Percentiles rank a stretch among this genome's conserved stretches.
Conservation (phyloP, 2,888 invertebrate species). For the Hymenopus coronatus region DNA sequence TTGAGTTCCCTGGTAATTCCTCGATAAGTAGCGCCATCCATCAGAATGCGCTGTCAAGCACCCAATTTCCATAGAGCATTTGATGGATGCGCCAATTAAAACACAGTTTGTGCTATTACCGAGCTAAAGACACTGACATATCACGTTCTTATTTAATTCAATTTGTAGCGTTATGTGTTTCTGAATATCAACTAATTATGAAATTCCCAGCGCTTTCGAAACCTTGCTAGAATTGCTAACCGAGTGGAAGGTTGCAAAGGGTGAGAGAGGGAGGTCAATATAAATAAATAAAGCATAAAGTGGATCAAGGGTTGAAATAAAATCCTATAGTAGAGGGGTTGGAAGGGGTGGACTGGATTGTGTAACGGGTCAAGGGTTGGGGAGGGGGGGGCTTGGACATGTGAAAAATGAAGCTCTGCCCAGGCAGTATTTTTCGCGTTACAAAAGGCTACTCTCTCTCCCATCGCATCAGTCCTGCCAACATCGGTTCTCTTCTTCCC, state of each 20-base stretch:
- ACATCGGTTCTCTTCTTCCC: background rate
- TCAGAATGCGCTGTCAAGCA: too few species aligned
- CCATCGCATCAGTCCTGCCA: background rate
- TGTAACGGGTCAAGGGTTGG: background rate
- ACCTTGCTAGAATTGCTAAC: background rate
- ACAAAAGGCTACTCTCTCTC: background rate
- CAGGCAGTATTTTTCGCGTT: conserved; percentile 11
- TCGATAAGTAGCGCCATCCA: too few species aligned
- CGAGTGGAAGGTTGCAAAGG: background rate
- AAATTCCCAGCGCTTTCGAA: background rate
- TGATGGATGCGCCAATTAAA: too few species aligned
- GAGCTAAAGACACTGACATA: too few species aligned
- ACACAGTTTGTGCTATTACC: too few species aligned
- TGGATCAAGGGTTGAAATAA: conserved; percentile 19
- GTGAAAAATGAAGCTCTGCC: conserved; percentile 25
- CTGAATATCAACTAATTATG: background rate
- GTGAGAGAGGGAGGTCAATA: background rate
- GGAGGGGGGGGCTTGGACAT: conserved; percentile 1
- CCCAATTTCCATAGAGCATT: too few species aligned
- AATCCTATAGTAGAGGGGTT: conserved; percentile 2
- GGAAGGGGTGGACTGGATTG: background rate
- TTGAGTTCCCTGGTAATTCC: too few species aligned
- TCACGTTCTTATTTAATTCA: too few species aligned
- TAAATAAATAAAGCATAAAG: conserved; percentile 21
- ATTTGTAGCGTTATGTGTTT: too few species aligned